phyloP scores from a whole-genome alignment of 1,140 invertebrate genomes.

The Dendrolimus punctatus region DNA sequence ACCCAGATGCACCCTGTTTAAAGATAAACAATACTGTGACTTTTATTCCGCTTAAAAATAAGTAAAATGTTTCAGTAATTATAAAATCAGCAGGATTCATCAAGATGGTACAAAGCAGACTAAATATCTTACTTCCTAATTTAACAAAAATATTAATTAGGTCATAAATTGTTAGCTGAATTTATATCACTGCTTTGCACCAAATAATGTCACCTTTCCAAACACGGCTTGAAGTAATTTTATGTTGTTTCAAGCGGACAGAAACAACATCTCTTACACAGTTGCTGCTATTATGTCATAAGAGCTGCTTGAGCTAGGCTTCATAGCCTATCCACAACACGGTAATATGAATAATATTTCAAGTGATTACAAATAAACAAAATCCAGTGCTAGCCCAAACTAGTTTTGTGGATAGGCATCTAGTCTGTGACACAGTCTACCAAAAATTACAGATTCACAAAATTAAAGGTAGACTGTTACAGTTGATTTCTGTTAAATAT shows the following conservation, averaged over 20 bases:
- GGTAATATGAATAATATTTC: constrained; percentile 24
- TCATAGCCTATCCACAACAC: constrained; percentile 40
- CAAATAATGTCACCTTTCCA: constrained; percentile 22
- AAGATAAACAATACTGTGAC: constrained; percentile 18
- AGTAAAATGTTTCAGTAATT: constrained; percentile 8
- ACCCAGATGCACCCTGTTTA: too few species aligned
- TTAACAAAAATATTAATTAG: too few species aligned
- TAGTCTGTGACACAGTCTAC: constrained; percentile 49
- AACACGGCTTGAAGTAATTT: constrained; percentile 39
- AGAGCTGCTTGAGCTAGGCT: constrained; percentile 53
- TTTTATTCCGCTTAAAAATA: constrained; percentile 17
- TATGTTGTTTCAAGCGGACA: constrained; percentile 55
- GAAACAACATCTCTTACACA: constrained; percentile 45
- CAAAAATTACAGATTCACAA: constrained; percentile 64
- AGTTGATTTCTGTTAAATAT: constrained; percentile 62
- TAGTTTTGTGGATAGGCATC: constrained; percentile 37
- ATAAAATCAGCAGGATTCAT: constrained; percentile 12
- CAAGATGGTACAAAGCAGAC: constrained; percentile 9
- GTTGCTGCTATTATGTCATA: constrained; percentile 23
- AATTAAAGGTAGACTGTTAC: constrained; percentile 67
- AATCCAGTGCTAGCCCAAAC: constrained; percentile 60
- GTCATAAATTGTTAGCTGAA: too few species aligned
- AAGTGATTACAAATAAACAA: constrained; percentile 23
- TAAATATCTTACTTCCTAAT: too few species aligned
- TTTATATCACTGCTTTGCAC: too few species aligned